Base-by-base conservation (phyloP, 2,113 vertebrate species). In the Paramormyrops kingsleyae region DNA sequence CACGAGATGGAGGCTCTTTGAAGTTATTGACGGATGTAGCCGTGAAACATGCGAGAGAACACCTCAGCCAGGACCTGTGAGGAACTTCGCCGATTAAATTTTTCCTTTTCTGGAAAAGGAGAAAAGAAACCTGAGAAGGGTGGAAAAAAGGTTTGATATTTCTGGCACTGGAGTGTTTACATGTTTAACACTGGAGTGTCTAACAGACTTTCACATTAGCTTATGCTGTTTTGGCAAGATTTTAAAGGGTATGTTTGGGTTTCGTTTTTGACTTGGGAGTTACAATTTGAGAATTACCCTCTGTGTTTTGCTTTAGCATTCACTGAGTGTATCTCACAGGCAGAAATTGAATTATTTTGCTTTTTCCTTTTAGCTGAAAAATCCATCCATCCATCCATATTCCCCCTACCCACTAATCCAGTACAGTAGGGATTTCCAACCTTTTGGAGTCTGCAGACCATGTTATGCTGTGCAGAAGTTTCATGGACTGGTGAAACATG, bases 21-120 rank as follows among this genome's bases (percentile, higher is more conserved):
- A 62, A 88, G 87, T 44, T 52, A 88, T 62, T 62, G 87, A 62
- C 21, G 39, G 17, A 66, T 44, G 1, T 46, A 62, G 87, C 53
- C 21, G 52, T 88, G 35, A 59, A 88, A 87, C 31, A 35, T 15
- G 15, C 27, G 47, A n/a, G 12, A 31, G 27, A 52, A 12, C 85
- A 87, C 31, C 50, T 53, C 50, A 1, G 13, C 50, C 9, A 35
- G 49, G 27, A 87, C 56, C 53, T 62, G 56, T 62, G 52, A 88
- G 52, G 87, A 44, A 88, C 56, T 44, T 44, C 39, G 62, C 35
- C 21, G 87, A 88, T 88, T 88, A 88, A 44, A 88, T n/a, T 44
- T 46, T 27, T 59, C 53, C 50, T 35, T 35, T 88, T 88, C 13
- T 44, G 52, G 39, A 62, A 42, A 52, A 62, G 13, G 15, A 88